These are phyloP conservation scores for Micronycteris hirsuta DNA, from an alignment of 2,113 vertebrate genomes.

Conservation along the genomic window DNA sequence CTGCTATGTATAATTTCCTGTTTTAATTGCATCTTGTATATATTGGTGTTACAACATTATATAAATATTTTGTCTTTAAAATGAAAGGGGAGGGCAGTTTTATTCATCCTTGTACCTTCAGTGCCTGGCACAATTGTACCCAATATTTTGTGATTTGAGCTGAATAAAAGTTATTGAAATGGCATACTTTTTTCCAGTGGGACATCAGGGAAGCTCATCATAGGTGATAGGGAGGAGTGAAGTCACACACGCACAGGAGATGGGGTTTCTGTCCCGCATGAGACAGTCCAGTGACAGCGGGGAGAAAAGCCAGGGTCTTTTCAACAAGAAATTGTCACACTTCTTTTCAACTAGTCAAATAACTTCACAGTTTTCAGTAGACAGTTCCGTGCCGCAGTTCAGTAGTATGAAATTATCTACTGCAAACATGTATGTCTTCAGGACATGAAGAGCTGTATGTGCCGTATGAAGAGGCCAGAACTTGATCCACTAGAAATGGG, in stretches of 20 bases:
- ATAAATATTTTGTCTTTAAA: not conserved
- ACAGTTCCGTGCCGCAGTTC: not conserved
- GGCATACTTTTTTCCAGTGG: not conserved
- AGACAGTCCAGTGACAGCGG: not conserved
- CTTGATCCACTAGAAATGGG: not conserved
- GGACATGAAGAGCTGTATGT: not conserved
- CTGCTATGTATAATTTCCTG: not conserved
- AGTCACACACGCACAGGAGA: not conserved
- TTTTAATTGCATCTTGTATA: not conserved
- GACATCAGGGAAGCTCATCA: not conserved
- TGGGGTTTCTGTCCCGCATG: not conserved
- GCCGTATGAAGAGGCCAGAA: not conserved
- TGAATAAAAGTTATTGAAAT: slow-evolving; percentile 14
- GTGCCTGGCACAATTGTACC: not conserved
- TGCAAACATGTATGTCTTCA: not conserved
- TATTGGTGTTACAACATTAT: not conserved
- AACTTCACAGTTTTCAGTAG: not conserved
- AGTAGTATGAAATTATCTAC: not conserved
- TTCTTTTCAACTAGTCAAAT: not conserved
- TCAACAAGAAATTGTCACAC: not conserved
- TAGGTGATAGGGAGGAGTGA: not conserved
- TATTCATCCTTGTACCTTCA: not conserved
- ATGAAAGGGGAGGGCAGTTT: not conserved
- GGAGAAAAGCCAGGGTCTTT: not conserved
- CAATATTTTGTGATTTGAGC: not conserved